Evolutionary conservation across 2,888 invertebrate genomes (phyloP), one percentile per base, ranked within the genome.

Genomic region (Brenthis ino): DNA sequence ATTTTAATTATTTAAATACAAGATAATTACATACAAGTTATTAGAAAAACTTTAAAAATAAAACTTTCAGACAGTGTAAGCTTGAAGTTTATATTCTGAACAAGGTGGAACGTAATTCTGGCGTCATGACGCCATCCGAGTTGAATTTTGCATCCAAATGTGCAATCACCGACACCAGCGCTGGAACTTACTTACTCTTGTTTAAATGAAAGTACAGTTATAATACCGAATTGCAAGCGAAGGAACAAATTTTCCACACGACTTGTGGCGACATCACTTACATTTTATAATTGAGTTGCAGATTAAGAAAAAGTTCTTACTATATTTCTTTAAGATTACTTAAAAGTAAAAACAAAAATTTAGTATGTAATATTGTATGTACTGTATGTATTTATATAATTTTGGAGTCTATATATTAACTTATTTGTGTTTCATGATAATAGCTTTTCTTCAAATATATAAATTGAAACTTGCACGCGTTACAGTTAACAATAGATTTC

Each of bases 111-210:
- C 74, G 73, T 73, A 73, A 73, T 72, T 74, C 72, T 71, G 71
- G 75, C 67, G 69, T 71, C 64, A 64, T 75, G 78, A 75, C 75
- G 76, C 74, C 77, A 73, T 76, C 71, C 67, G 57, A 75, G 70
- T 71, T 74, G 74, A 77, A 77, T 78, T 83, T 82, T 80, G 82
- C 82, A 85, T 85, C 75, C 74, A 77, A 86, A 86, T 79, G 79
- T 77, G 76, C 77, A 79, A 77, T 76, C 71, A 69, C 68, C 74
- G 74, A 77, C 77, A 71, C 75, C 65, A 72, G 72, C 53, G 69
- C 64, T 68, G 61, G 57, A 74, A 66, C 67, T 71, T 65, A 67
- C 58, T 28, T 55, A 51, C 67, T 68, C 70, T 73, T 75, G 76
- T 76, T 75, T 73, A 72, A 71, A 70, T 70, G 57, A 72, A 72